Percentiles rank a stretch among this genome's conserved stretches.
Evolutionary conservation across 2,113 vertebrate species (phyloP).

Genomic region (Euleptes europaea): DNA sequence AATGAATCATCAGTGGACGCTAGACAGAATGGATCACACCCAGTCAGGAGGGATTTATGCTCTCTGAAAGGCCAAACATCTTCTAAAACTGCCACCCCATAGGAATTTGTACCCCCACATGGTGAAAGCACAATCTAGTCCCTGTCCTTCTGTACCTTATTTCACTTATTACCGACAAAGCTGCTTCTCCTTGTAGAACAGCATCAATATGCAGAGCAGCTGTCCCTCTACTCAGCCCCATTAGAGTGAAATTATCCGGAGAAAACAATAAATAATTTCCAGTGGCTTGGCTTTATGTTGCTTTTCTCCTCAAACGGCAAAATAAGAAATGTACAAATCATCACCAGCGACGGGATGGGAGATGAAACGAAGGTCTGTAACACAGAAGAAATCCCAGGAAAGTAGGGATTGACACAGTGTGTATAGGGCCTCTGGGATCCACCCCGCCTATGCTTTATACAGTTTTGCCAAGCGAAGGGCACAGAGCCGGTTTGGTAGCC

Average conservation of each 20-base stretch:
- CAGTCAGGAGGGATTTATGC: no score
- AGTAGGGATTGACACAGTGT: not conserved
- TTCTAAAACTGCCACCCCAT: not conserved
- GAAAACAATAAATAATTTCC: not conserved
- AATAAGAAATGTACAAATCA: constrained; percentile 7
- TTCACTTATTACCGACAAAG: not conserved
- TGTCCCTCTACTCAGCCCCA: rapidly evolving
- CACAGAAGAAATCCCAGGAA: constrained; percentile 8
- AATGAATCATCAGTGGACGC: no score
- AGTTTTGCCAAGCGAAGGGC: constrained; percentile 26
- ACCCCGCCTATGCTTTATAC: not conserved
- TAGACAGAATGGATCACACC: no score
- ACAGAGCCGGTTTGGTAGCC: constrained; percentile 8
- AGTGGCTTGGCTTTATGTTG: not conserved
- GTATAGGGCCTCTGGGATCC: not conserved
- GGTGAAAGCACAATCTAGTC: no score
- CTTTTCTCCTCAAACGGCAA: not conserved
- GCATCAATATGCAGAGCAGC: not conserved
- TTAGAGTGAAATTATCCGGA: not conserved
- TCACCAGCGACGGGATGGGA: not conserved
- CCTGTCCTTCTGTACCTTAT: not conserved
- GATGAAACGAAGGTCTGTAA: not conserved
- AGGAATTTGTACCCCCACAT: not conserved
- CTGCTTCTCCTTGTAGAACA: not conserved
- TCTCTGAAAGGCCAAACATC: no score